phyloP scores from a whole-genome alignment of 2,113 vertebrate species.

The Callaeas wilsoni region DNA sequence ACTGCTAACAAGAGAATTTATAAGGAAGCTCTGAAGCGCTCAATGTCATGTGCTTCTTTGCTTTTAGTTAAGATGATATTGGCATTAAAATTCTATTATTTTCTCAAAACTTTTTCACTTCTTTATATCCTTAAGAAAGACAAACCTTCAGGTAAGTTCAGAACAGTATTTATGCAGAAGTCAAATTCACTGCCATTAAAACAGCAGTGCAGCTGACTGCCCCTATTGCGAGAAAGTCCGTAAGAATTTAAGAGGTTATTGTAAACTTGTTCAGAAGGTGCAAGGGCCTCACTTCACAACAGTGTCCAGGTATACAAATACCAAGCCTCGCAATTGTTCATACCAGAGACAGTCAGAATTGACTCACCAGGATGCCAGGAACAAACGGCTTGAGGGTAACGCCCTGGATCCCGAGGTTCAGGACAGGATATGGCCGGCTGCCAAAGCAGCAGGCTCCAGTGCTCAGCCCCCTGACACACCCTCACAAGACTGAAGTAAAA shows the following conservation, averaged over 20 bases:
- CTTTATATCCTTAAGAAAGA: not conserved
- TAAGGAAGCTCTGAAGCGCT: not conserved
- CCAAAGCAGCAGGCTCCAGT: not conserved
- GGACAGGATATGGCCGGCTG: not conserved
- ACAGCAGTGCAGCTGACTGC: not conserved
- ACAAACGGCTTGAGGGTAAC: fast-evolving
- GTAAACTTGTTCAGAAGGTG: not conserved
- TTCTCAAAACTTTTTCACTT: not conserved
- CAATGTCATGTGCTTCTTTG: no score
- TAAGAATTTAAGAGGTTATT: not conserved
- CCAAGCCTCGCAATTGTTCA: not conserved
- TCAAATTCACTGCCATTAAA: not conserved
- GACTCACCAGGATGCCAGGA: not conserved
- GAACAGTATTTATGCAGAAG: not conserved
- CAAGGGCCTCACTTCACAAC: not conserved
- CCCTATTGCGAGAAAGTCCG: not conserved
- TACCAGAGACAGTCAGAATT: not conserved
- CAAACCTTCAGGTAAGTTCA: not conserved
- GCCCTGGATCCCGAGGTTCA: not conserved
- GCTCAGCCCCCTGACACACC: not conserved
- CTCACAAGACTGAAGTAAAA: not conserved
- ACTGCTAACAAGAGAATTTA: not conserved
- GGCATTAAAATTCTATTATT: not conserved
- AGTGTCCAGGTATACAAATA: not conserved
- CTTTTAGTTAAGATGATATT: not conserved